Evolutionary conservation across 23 tunicate species (phyloP).

Genomic region (Botrylloides violaceus): DNA sequence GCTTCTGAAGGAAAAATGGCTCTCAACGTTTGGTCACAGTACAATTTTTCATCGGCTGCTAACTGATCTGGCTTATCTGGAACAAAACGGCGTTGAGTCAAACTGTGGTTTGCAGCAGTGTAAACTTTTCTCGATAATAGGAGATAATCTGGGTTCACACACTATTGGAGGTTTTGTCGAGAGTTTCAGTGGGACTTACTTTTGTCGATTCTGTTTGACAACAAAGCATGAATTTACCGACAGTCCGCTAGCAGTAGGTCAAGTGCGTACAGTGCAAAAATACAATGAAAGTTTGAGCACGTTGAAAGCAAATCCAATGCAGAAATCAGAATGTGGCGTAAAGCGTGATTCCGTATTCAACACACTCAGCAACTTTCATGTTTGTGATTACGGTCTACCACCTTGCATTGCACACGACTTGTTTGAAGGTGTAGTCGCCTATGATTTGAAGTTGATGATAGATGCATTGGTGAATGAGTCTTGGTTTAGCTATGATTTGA

Average conservation of each 20-base stretch:
- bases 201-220: slow-evolving; percentile 30
- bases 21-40: background rate
- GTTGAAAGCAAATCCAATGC: background rate
- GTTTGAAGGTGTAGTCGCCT: slow-evolving; percentile 39
- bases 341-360: background rate
- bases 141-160: slow-evolving; percentile 44
- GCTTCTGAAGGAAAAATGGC: background rate
- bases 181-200: slow-evolving; percentile 18
- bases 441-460: slow-evolving; percentile 28
- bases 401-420: slow-evolving; percentile 38
- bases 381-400: slow-evolving; percentile 3
- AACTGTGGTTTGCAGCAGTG: background rate
- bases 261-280: background rate
- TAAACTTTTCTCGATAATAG: background rate
- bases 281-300: background rate
- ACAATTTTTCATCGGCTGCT: background rate
- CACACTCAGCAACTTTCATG: background rate
- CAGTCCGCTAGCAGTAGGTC: background rate
- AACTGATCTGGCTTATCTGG: background rate
- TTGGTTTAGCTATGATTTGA: background rate
- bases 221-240: background rate
- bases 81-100: background rate
- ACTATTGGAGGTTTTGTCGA: slow-evolving; percentile 48
- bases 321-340: background rate
- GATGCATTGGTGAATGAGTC: background rate